Evolutionary conservation across 1,140 invertebrate genomes (phyloP).

Genomic region (Lordiphosa mommai): DNA sequence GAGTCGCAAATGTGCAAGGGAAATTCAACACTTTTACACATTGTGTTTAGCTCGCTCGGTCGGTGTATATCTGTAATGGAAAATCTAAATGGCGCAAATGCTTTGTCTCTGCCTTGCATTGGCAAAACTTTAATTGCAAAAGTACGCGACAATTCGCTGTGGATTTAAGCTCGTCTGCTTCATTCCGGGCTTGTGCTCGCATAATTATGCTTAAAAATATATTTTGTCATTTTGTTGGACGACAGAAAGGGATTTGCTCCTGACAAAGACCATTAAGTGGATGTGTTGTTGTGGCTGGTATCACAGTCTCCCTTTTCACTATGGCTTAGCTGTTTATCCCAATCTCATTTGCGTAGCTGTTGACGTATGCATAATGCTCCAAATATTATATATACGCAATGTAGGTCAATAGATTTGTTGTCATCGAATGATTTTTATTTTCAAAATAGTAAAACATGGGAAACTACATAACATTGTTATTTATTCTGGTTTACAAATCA

Average conservation of each 20-base stretch:
- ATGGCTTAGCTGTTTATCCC: slow-evolving; percentile 28
- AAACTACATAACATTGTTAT: background rate
- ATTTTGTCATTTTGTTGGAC: slow-evolving; percentile 36
- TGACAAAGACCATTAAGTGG: slow-evolving; percentile 23
- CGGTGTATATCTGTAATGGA: slow-evolving; percentile 43
- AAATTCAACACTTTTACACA: slow-evolving; percentile 35
- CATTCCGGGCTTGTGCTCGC: background rate
- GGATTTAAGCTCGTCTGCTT: background rate
- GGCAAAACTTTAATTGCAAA: slow-evolving; percentile 63
- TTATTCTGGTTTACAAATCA: background rate
- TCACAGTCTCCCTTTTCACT: slow-evolving; percentile 32
- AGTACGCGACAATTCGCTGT: slow-evolving; percentile 26
- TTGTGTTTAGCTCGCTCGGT: background rate
- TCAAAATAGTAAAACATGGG: slow-evolving; percentile 1
- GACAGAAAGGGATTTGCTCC: slow-evolving; percentile 6
- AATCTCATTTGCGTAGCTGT: slow-evolving; percentile 3
- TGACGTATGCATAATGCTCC: slow-evolving; percentile 30
- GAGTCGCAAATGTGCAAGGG: slow-evolving; percentile 4
- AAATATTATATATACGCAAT: slow-evolving; percentile 30
- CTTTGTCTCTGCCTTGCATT: slow-evolving; percentile 38
- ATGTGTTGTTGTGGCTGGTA: slow-evolving; percentile 21
- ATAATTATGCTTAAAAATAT: slow-evolving; percentile 60
- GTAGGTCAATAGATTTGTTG: slow-evolving; percentile 49
- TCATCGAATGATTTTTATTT: slow-evolving; percentile 12
- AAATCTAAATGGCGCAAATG: slow-evolving; percentile 56